These are phyloP conservation scores for Ariolimax columbianus DNA, from an alignment of 2,888 invertebrate species.

Conservation along the genomic window DNA sequence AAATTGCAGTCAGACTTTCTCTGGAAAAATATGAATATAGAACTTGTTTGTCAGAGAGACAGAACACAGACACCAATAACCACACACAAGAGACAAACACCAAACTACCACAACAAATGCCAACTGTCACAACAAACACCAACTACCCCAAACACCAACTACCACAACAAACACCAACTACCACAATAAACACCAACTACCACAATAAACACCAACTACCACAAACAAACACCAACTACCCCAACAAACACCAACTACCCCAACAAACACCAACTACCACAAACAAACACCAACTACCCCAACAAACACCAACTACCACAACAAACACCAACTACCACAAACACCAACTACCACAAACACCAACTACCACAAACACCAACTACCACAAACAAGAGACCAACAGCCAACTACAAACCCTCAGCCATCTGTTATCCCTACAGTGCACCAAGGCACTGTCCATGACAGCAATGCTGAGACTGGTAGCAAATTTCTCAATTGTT, in stretches of 20 bases:
- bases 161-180: not conserved
- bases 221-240: not conserved
- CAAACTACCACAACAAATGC: too few species aligned
- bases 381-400: not conserved
- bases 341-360: not conserved
- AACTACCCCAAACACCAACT: not conserved
- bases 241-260: not conserved
- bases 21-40: too few species aligned
- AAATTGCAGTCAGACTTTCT: too few species aligned
- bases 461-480: constrained; percentile 21
- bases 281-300: too few species aligned
- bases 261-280: not conserved
- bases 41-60: too few species aligned
- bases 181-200: too few species aligned
- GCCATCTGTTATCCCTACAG: constrained; percentile 24
- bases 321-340: not conserved
- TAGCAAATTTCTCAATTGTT: constrained; percentile 44
- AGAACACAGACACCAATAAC: not conserved
- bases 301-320: not conserved
- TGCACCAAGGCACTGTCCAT: constrained; percentile 37
- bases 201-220: not conserved
- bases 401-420: constrained; percentile 43
- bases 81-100: not conserved
- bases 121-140: not conserved
- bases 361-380: not conserved